Conservation (phyloP, 53 echinoderm and acorn worm species). For the Arbacia lixula region DNA sequence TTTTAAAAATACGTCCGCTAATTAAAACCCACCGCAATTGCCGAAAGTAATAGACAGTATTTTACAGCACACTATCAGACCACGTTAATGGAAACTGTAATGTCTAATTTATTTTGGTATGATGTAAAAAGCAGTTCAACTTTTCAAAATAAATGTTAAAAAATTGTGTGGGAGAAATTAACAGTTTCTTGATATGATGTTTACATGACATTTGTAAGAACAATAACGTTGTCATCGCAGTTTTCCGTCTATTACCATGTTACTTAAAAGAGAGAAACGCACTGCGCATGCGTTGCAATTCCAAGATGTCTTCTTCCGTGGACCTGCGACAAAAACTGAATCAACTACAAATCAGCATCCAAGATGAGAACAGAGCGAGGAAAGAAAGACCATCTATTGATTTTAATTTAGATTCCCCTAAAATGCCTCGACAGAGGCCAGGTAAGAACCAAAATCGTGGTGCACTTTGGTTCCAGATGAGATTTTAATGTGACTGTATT, state of each 20-base stretch:
- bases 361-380: constrained; percentile 78
- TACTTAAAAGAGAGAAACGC: not conserved
- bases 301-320: constrained; percentile 90
- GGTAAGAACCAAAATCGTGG: constrained; percentile 50
- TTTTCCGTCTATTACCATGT: constrained; percentile 1
- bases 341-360: constrained; percentile 77
- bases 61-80: too few relatives aligned
- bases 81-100: too few relatives aligned
- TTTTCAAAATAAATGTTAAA: too few relatives aligned
- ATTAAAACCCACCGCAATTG: too few relatives aligned
- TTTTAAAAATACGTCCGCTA: too few relatives aligned
- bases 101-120: too few relatives aligned
- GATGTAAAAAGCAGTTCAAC: too few relatives aligned
- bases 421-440: constrained; percentile 66
- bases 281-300: constrained; percentile 39
- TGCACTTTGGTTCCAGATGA: not conserved
- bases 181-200: too few relatives aligned
- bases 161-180: too few relatives aligned
- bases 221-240: too few relatives aligned
- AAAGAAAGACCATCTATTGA: constrained; percentile 80
- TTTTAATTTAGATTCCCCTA: constrained; percentile 71
- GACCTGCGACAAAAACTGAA: constrained; percentile 84
- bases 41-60: too few relatives aligned
- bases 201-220: too few relatives aligned
- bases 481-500: not conserved